Evolutionary conservation across 1,140 invertebrate genomes (phyloP).

Genomic region (Drosophila virilis): DNA sequence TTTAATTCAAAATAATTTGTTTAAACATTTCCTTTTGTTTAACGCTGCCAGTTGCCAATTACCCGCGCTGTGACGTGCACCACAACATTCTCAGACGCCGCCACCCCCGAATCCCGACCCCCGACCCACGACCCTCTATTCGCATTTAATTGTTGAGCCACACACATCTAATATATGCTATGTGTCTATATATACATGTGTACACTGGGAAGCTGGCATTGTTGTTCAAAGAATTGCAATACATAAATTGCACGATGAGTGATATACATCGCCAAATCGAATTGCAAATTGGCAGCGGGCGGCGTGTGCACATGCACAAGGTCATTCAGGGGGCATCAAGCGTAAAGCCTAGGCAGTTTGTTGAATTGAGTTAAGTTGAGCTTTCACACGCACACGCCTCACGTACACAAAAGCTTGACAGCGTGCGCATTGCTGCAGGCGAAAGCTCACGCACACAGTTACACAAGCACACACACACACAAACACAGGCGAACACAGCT

Average conservation of each 20-base stretch:
- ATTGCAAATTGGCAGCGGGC: conserved; percentile 54
- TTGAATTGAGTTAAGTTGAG: neutral
- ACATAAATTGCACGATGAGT: conserved; percentile 57
- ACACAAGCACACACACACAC: too few species aligned
- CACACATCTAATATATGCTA: neutral
- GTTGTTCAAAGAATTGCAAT: conserved; percentile 40
- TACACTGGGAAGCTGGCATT: conserved; percentile 47
- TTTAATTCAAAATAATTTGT: conserved; percentile 82
- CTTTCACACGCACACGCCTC: conserved; percentile 22
- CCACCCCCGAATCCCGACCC: neutral
- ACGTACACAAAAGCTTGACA: neutral
- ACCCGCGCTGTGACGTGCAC: conserved; percentile 34
- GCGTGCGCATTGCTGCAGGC: neutral
- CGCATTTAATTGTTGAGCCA: conserved; percentile 30
- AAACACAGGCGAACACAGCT: neutral
- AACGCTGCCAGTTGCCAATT: conserved; percentile 45
- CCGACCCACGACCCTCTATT: neutral
- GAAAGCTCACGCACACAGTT: conserved; percentile 9
- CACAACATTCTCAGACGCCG: conserved; percentile 59
- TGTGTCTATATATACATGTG: too few species aligned
- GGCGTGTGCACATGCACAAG: neutral
- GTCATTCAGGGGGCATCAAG: neutral
- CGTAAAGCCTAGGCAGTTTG: neutral
- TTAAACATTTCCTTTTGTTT: conserved; percentile 83
- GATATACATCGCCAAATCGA: conserved; percentile 62